phyloP scores from a whole-genome alignment of 2,797 vertebrate species.

The Acomys russatus region DNA sequence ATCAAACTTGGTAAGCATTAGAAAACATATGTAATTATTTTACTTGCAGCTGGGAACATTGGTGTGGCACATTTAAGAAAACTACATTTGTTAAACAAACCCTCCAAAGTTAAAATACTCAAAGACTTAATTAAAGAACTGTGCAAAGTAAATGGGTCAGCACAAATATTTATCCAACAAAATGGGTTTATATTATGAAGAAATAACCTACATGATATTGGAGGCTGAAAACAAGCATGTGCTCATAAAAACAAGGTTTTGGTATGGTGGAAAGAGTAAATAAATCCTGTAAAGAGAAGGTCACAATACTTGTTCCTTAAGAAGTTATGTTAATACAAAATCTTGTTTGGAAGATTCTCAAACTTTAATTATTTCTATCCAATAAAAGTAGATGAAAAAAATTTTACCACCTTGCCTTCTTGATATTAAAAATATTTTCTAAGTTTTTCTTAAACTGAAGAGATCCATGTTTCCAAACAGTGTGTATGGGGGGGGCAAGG shows the following conservation, averaged over 20 bases:
- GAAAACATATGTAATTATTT: neutral
- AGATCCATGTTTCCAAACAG: constrained; percentile 40
- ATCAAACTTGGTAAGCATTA: neutral
- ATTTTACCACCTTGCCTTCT: neutral
- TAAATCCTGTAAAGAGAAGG: neutral
- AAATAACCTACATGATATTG: neutral
- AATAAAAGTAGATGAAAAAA: neutral
- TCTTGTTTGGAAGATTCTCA: neutral
- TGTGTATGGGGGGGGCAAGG: neutral
- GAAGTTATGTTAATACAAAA: constrained; percentile 36
- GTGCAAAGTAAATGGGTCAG: neutral
- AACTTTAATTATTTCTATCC: neutral
- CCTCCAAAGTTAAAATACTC: neutral
- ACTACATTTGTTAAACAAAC: neutral
- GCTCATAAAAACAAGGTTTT: neutral
- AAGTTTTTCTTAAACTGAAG: neutral
- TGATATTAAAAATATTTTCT: neutral
- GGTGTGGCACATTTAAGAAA: neutral
- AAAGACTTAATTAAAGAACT: neutral
- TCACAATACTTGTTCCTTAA: neutral
- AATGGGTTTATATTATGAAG: neutral
- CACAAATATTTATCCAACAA: neutral
- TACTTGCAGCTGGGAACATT: neutral
- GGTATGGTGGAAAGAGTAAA: neutral
- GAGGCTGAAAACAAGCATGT: neutral